A percentile compares a stretch with the other conserved stretches of the same genome.
Conservation (phyloP, 2,113 vertebrate species). For the Desmodus rotundus region DNA sequence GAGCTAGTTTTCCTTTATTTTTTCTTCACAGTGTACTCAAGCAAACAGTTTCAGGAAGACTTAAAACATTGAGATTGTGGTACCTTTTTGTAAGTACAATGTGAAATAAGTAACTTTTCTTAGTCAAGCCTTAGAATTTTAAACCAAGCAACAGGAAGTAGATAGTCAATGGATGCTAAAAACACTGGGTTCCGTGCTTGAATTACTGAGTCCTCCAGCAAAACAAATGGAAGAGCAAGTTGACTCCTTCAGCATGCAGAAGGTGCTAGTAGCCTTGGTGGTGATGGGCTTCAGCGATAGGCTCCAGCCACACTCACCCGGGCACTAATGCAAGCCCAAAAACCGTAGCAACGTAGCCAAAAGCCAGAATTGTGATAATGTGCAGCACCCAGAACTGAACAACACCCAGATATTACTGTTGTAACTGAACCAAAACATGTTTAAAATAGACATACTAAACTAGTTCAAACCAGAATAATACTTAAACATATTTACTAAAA, state of each 20-base stretch:
- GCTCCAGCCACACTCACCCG: not conserved
- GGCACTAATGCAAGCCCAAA: not conserved
- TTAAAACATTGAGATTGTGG: constrained; percentile 51
- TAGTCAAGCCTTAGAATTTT: not conserved
- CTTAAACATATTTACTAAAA: constrained; percentile 6
- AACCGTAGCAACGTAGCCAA: not conserved
- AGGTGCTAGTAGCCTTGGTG: not conserved
- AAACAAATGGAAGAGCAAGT: not conserved
- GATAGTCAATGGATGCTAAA: not conserved
- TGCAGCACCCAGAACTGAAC: not conserved
- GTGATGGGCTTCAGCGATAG: not conserved
- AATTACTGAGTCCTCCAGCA: not conserved
- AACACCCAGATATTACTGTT: not conserved
- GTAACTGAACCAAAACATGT: not conserved
- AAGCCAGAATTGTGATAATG: not conserved
- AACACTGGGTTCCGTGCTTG: not conserved
- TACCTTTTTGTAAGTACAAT: constrained; percentile 49
- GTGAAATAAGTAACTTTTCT: constrained; percentile 44
- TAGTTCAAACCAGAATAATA: not conserved
- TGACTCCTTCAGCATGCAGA: not conserved
- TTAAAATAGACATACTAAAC: not conserved
- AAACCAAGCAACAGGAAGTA: not conserved
- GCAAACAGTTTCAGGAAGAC: constrained; percentile 78
- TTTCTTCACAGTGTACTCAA: constrained; percentile 72
- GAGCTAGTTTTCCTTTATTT: constrained; percentile 56